Base-by-base conservation (phyloP, 2,888 invertebrate genomes). In the Pseudolycoriella hygida region DNA sequence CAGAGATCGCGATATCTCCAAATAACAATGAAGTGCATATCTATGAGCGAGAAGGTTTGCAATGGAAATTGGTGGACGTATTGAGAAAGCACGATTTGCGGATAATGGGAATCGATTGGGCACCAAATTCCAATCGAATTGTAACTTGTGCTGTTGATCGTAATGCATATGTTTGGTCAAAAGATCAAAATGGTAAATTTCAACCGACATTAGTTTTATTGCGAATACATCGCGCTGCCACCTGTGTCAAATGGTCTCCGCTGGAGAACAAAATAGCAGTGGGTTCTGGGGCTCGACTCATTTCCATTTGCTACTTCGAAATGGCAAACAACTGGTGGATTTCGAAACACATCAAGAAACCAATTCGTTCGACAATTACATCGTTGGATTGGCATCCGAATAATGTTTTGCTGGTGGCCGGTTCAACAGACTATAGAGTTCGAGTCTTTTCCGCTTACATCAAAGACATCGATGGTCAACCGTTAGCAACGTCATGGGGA, bases 261-360 rank as follows among this genome's bases (percentile, higher is more conserved):
- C 72, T 81, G 64, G 97, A 97, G 65, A 96, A 97, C 61, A 99
- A 98, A 69, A 97, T 99, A 70, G 98, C 98, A 2, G 97, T 97
- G 20, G 98, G 97, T 1, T 94, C 93, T 17, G 96, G 97, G 17
- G 94, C 96, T 19, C 76, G 93, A 47, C 69, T 94, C 46, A 92
- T 98, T 52, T 93, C 96, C 0, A 85, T 99, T 44, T 98, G 97
- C 60, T 97, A 96, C 61, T 99, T 97, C 67, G 97, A 97, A 60
- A 82, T 87, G 49, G 93, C 92, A 59, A 96, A 98, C 62, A 90
- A 97, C 64, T 98, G 98, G 97, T 98, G 98, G 98, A 89, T 90
- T 5, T 90, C 96, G 4, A 98, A 97, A 64, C 98, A 98, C 62
- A 97, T 98, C 57, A 98, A 98, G 68, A 97, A 94, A 62, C 93